Evolutionary conservation across 2,888 invertebrate species (phyloP).

Genomic region (Oligia fasciuncula): DNA sequence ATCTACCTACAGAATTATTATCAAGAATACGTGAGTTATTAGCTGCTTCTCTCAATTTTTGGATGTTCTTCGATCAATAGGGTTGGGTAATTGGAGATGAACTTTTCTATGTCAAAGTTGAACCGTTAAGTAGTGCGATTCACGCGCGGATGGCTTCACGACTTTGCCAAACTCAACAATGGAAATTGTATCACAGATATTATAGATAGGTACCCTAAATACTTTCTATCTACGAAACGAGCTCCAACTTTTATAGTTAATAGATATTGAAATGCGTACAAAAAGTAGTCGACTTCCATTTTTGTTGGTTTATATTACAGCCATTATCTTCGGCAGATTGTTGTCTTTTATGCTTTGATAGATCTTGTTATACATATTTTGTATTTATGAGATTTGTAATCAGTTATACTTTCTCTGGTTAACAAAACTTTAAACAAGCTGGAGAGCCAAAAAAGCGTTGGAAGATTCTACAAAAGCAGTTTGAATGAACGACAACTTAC

Average conservation of each 20-base stretch:
- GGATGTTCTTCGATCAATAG: conserved; percentile 18
- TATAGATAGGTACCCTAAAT: conserved; percentile 71
- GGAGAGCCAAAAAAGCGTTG: neutral
- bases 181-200: conserved; percentile 72
- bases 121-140: conserved; percentile 83
- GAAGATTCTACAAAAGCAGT: neutral
- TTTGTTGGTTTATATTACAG: conserved; percentile 46
- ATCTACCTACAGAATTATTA: neutral
- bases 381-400: conserved; percentile 27
- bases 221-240: conserved; percentile 67
- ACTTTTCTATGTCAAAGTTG: conserved; percentile 85
- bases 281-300: conserved; percentile 43
- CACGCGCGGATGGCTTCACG: conserved; percentile 77
- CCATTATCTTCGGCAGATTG: conserved; percentile 53
- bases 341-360: conserved; percentile 37
- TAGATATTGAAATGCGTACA: conserved; percentile 56
- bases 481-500: neutral
- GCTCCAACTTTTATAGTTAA: conserved; percentile 43
- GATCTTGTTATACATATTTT: conserved; percentile 35
- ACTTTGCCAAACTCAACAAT: conserved; percentile 79
- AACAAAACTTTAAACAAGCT: neutral
- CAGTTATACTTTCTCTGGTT: conserved; percentile 40
- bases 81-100: conserved; percentile 64
- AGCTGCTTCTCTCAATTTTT: conserved; percentile 20
- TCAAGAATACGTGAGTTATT: conserved; percentile 1